phyloP scores from a whole-genome alignment of 2,113 vertebrate genomes.

The Hystrix cristata region DNA sequence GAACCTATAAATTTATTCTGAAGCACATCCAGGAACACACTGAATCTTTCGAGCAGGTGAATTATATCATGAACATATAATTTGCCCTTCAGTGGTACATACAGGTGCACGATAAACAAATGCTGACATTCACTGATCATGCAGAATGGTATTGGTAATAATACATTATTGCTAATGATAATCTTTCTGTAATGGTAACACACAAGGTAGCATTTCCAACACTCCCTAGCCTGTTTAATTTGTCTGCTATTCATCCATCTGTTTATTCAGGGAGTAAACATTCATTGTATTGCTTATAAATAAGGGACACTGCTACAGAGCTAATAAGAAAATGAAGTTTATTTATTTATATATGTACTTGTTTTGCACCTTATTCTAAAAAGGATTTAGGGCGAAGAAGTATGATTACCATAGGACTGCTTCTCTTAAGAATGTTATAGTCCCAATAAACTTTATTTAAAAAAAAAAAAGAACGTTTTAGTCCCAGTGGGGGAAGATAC shows the following conservation, averaged over 20 bases:
- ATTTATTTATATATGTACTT: slow-evolving; percentile 12
- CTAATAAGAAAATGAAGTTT: slow-evolving; percentile 38
- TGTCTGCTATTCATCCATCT: slow-evolving; percentile 24
- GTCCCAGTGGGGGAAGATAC: not conserved
- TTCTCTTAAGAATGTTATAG: slow-evolving; percentile 15
- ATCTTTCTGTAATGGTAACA: slow-evolving; percentile 64
- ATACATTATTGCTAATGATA: slow-evolving; percentile 69
- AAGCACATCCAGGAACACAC: not conserved
- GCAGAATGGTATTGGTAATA: slow-evolving; percentile 69
- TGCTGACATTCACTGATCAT: slow-evolving; percentile 71
- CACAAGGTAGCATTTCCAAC: slow-evolving; percentile 24
- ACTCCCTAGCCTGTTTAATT: not conserved
- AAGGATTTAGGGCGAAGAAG: slow-evolving; percentile 16
- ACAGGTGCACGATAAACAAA: slow-evolving; percentile 62
- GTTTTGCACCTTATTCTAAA: slow-evolving; percentile 1
- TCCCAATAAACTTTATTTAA: not conserved
- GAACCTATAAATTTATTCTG: slow-evolving; percentile 42
- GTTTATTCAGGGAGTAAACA: slow-evolving; percentile 47
- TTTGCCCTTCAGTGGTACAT: slow-evolving; percentile 30
- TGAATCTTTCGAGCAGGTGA: slow-evolving; percentile 63
- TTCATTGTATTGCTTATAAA: not conserved
- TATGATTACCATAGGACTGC: slow-evolving; percentile 37
- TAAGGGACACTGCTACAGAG: slow-evolving; percentile 45
- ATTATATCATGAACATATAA: slow-evolving; percentile 39
- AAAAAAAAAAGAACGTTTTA: not conserved